Evolutionary conservation across 2,888 invertebrate species (phyloP), one percentile per base, ranked within the genome.

Genomic region (Papilio elwesi): DNA sequence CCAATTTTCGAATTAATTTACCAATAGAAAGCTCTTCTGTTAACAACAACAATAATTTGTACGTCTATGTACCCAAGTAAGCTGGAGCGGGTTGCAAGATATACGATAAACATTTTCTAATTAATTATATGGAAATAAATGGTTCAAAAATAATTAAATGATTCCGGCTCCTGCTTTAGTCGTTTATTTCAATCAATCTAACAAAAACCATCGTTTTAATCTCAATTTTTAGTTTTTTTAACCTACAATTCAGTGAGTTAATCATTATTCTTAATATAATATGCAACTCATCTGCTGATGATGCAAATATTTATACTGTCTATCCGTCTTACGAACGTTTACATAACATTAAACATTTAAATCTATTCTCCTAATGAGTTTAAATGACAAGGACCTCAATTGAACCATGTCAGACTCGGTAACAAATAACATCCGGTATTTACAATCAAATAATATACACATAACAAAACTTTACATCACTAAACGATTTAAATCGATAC

Each of bases 381-480:
- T 15, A 68, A 68, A 57, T 36, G 57, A 47, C 53, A 48, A 68
- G 55, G 68, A 57, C 68, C 57, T 26, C 68, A 36, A n/a, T 26
- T 68, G 55, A 67, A 53, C 67, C 8, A 11, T 15, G 48, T 15
- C 53, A 55, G 16, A n/a, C n/a, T 43, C 15, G 13, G 43, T 48
- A 26, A 7, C 47, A 68, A 26, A 12, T 9, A 68, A 68, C 38
- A 68, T 68, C 68, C 68, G 68, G 68, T 57, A 11, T 26, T 47
- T 52, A 52, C n/a, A 51, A 13, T 7, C 10, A 53, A 55, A 12
- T 11, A 51, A 59, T 9, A 57, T 11, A 59, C 55, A 68, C 43
- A 43, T 43, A 43, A 43, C 43, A 57, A 13, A 57, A 11, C 49
- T 57, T 68, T 68, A 68, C 16, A 36, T 68, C 47, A 48, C 57